phyloP scores from a whole-genome alignment of 2,888 invertebrate species.

The Dinocampus coccinellae region DNA sequence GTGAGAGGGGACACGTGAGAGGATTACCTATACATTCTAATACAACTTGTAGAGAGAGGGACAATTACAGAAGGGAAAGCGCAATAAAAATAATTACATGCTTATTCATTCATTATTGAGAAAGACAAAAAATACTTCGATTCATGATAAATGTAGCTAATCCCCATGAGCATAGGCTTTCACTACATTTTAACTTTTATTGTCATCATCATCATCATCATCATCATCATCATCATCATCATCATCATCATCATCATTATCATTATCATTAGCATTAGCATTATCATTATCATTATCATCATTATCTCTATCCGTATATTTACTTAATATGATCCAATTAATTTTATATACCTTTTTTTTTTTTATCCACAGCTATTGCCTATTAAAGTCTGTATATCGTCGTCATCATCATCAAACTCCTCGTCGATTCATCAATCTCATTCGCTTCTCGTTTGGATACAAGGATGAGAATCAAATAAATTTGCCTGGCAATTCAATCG shows the following conservation, averaged over 20 bases:
- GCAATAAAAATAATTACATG: neutral
- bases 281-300: too few species aligned
- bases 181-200: neutral
- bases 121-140: neutral
- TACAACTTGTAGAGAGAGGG: neutral
- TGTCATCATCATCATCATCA: neutral
- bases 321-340: neutral
- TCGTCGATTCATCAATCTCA: neutral
- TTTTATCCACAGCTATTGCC: neutral
- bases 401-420: neutral
- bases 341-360: neutral
- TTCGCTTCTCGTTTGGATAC: neutral
- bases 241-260: constrained; percentile 1
- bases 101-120: constrained; percentile 8
- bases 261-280: too few species aligned
- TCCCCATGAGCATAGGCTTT: neutral
- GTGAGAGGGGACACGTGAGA: neutral
- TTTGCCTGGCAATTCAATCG: neutral
- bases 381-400: neutral
- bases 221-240: neutral
- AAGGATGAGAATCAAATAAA: constrained; percentile 1
- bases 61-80: constrained; percentile 29
- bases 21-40: neutral
- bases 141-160: neutral
- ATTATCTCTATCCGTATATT: too few species aligned